phyloP scores from a whole-genome alignment of 2,888 invertebrate species.

The Epsilonema sp. region DNA sequence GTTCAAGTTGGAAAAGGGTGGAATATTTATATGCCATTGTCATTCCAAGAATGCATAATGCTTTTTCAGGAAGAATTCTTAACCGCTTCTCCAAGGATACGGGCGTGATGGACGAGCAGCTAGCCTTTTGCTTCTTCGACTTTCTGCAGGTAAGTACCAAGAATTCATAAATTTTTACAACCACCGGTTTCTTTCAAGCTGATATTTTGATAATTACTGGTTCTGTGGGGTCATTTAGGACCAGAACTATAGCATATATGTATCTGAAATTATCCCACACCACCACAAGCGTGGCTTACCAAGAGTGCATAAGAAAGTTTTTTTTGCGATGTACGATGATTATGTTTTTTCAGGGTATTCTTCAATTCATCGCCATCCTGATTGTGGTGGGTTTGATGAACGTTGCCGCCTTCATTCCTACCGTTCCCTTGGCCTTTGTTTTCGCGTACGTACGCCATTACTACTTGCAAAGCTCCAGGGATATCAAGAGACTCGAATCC shows the following conservation, averaged over 20 bases:
- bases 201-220: too few species aligned
- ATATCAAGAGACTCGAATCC: conserved; percentile 44
- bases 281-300: too few species aligned
- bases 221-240: too few species aligned
- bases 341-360: conserved; percentile 37
- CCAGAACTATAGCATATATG: too few species aligned
- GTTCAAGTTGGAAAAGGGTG: too few species aligned
- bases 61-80: conserved; percentile 46
- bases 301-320: too few species aligned
- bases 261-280: too few species aligned
- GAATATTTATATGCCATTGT: too few species aligned
- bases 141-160: conserved; percentile 30
- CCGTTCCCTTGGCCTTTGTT: conserved; percentile 45
- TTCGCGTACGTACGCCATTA: conserved; percentile 54
- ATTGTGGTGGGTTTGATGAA: conserved; percentile 50
- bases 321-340: too few species aligned
- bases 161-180: too few species aligned
- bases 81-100: conserved; percentile 70
- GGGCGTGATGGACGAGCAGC: conserved; percentile 52
- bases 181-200: too few species aligned
- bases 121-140: conserved; percentile 35
- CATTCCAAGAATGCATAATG: too few species aligned
- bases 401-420: conserved; percentile 51
- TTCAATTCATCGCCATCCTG: conserved; percentile 44
- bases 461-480: conserved; percentile 57